Percentiles rank a stretch among this genome's conserved stretches.
These are phyloP conservation scores for Tanypteryx hageni DNA, from an alignment of 2,888 invertebrate genomes.

Conservation along the genomic window DNA sequence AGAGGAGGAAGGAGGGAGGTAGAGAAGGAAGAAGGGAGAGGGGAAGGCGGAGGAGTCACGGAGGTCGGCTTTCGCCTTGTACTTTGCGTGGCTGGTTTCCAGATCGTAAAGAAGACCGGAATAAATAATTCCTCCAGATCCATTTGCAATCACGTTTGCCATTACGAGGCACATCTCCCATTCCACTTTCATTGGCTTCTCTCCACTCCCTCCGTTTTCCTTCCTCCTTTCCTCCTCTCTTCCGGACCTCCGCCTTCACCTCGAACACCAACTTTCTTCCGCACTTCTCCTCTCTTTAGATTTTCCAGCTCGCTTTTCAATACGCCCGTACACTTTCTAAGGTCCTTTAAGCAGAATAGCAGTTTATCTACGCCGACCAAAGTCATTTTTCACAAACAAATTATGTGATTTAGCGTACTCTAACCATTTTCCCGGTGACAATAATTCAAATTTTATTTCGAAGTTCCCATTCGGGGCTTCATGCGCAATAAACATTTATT, in stretches of 20 bases:
- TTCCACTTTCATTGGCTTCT: neutral
- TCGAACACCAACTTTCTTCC: neutral
- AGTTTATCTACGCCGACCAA: too few relatives aligned
- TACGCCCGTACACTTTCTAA: too few relatives aligned
- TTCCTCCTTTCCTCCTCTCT: neutral
- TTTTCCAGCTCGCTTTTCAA: too few relatives aligned
- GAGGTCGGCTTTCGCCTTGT: neutral
- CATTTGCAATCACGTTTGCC: conserved; percentile 35
- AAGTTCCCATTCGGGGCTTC: too few relatives aligned
- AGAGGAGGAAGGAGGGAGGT: neutral
- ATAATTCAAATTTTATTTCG: too few relatives aligned
- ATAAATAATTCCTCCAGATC: conserved; percentile 28
- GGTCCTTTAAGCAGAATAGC: too few relatives aligned
- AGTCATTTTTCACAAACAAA: too few relatives aligned
- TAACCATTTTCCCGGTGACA: too few relatives aligned
- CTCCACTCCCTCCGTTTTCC: neutral
- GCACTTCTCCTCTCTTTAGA: too few relatives aligned
- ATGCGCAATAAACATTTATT: too few relatives aligned
- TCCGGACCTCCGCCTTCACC: neutral
- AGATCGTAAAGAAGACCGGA: conserved; percentile 39
- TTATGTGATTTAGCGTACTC: too few relatives aligned
- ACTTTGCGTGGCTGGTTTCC: neutral
- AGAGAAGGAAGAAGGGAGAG: neutral
- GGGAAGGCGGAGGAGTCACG: neutral
- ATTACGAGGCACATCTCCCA: neutral